Evolutionary conservation across 2,113 vertebrate species (phyloP).

Genomic region (Alouatta palliata): DNA sequence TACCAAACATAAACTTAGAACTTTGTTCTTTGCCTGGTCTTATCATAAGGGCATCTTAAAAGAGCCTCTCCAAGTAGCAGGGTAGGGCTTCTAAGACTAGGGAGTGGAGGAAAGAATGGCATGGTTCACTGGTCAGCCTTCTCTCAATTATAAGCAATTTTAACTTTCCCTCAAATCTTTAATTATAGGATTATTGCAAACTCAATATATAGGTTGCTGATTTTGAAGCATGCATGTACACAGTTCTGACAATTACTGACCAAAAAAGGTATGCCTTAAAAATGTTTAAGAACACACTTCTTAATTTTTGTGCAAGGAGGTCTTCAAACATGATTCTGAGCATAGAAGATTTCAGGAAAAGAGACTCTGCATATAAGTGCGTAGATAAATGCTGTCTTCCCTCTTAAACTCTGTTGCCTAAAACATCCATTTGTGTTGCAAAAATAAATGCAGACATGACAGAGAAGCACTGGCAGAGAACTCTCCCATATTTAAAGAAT

Average conservation of each 20-base stretch:
- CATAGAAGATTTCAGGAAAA: background rate
- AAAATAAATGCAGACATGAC: conserved; percentile 31
- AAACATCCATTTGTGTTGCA: conserved; percentile 22
- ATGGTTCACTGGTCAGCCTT: background rate
- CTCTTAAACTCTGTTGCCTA: background rate
- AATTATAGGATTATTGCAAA: conserved; percentile 48
- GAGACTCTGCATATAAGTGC: background rate
- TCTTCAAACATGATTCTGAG: background rate
- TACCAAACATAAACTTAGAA: background rate
- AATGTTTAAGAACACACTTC: background rate
- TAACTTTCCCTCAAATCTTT: conserved; percentile 42
- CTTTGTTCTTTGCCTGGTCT: background rate
- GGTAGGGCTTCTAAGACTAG: background rate
- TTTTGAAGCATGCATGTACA: background rate
- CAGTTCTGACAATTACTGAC: conserved; percentile 15
- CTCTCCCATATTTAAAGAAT: background rate
- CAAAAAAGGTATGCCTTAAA: background rate
- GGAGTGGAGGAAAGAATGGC: background rate
- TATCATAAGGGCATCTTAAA: background rate
- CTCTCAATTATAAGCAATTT: conserved; percentile 42
- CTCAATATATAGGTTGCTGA: background rate
- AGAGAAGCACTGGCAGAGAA: background rate
- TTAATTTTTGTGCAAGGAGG: background rate
- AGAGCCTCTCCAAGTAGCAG: background rate
- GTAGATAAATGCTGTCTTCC: background rate